These are phyloP conservation scores for Spheniscus mendiculus DNA, from an alignment of 2,113 vertebrate genomes.

Conservation along the genomic window DNA sequence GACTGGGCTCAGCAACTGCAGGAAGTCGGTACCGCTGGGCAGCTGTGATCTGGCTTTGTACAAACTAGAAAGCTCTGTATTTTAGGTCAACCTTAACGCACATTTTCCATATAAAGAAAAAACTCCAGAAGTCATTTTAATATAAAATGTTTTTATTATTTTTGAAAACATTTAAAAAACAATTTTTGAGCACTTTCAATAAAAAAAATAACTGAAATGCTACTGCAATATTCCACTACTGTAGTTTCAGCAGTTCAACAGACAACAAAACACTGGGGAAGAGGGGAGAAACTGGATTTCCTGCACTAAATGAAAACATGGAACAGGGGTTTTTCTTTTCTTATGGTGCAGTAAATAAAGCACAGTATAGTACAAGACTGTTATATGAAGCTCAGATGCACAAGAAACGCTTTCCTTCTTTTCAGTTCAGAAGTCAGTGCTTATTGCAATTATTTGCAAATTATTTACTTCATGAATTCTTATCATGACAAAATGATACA, in stretches of 20 bases:
- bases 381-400: slow-evolving; percentile 88
- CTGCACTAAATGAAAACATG: slow-evolving; percentile 87
- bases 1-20: background rate
- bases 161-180: slow-evolving; percentile 97
- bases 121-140: slow-evolving; percentile 54
- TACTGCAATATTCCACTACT: slow-evolving; percentile 97
- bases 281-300: slow-evolving; percentile 77
- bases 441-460: slow-evolving; percentile 88
- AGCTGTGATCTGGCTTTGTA: accelerated
- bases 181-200: slow-evolving; percentile 92
- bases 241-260: slow-evolving; percentile 93
- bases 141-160: slow-evolving; percentile 98
- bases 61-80: background rate
- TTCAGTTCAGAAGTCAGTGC: slow-evolving; percentile 88
- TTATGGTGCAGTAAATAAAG: slow-evolving; percentile 85
- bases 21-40: background rate
- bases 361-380: slow-evolving; percentile 83
- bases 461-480: slow-evolving; percentile 84
- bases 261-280: slow-evolving; percentile 83
- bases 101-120: background rate
- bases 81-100: background rate
- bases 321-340: slow-evolving; percentile 78
- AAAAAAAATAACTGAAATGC: slow-evolving; percentile 92
- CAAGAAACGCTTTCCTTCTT: slow-evolving; percentile 84
- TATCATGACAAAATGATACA: slow-evolving; percentile 85